Conservation (phyloP, 1,140 invertebrate genomes). For the Drosophila teissieri region DNA sequence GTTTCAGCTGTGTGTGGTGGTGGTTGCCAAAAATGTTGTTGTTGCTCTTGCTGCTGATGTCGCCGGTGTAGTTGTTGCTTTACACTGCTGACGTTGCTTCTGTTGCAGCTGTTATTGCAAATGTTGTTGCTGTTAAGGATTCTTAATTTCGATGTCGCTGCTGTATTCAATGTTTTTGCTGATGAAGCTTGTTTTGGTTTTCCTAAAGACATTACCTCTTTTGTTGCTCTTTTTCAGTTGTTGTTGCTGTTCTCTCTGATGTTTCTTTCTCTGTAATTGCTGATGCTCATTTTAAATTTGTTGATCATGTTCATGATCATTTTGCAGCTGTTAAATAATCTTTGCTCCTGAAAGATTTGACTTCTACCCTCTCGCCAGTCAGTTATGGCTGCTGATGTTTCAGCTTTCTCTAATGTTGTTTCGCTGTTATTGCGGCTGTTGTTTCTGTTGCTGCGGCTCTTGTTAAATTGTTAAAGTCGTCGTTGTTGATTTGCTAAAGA, state of each 20-base stretch:
- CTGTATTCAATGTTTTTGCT: background rate
- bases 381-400: no score
- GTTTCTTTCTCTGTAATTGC: no score
- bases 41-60: conserved; percentile 1
- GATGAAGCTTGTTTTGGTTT: background rate
- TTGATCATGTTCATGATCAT: no score
- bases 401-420: no score
- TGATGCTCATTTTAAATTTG: no score
- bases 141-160: background rate
- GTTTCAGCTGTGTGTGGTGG: conserved; percentile 43
- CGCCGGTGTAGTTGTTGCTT: conserved; percentile 16
- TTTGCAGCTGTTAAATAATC: no score
- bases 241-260: no score
- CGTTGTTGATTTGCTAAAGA: background rate
- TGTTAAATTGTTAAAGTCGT: no score
- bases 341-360: no score
- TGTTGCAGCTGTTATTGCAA: conserved; percentile 9
- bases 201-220: background rate
- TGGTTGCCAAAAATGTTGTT: conserved; percentile 52
- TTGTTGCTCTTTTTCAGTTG: background rate
- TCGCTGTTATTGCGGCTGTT: background rate
- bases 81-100: conserved; percentile 22
- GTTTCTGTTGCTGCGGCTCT: background rate
- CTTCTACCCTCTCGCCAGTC: no score
- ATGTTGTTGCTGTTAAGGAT: background rate